Base-by-base conservation (phyloP, 2,113 vertebrate genomes). In the Sander vitreus region DNA sequence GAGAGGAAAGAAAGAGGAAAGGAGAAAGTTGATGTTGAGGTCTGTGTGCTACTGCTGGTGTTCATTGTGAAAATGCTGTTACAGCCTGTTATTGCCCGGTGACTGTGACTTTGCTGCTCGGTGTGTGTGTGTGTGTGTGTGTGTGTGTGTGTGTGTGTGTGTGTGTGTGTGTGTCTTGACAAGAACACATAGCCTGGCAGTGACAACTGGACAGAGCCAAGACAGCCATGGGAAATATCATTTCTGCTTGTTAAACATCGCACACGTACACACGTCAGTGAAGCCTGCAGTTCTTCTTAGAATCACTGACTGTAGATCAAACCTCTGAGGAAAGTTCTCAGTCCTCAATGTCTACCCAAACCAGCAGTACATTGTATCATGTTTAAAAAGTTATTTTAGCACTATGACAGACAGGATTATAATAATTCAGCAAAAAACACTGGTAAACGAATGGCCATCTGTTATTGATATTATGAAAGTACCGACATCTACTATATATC, bases 201-300 rank as follows among this genome's bases (percentile, higher is more conserved):
- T 3, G 9, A 36, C 58, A 71, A 36, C 59, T 72, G 59, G 23
- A 73, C n/a, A 66, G 27, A 25, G 4, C 73, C 58, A 78, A 48
- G 67, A 72, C 43, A 66, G 70, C 70, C 62, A 43, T n/a, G n/a
- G 66, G 36, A 81, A 77, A 85, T 60, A 53, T 81, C 11, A 54
- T 66, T 81, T 55, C 48, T 62, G 62, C 69, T 65, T 76, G 66
- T 66, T 81, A 25, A 65, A 60, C 70, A 66, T 30, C 53, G 59
- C 51, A 70, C 67, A 70, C n/a, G 23, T 39, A 71, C 68, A 55
- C 33, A 23, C 67, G 0, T 21, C 23, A n/a, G 14, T 18, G 33
- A 27, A 18, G 53, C 69, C 53, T 45, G 69, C n/a, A 45, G 69
- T 43, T 57, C 53, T 43, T 70, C 67, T 39, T 9, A 55, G 50